Conservation (phyloP, 2,113 vertebrate genomes). For the Speoplatyrhinus poulsoni region DNA sequence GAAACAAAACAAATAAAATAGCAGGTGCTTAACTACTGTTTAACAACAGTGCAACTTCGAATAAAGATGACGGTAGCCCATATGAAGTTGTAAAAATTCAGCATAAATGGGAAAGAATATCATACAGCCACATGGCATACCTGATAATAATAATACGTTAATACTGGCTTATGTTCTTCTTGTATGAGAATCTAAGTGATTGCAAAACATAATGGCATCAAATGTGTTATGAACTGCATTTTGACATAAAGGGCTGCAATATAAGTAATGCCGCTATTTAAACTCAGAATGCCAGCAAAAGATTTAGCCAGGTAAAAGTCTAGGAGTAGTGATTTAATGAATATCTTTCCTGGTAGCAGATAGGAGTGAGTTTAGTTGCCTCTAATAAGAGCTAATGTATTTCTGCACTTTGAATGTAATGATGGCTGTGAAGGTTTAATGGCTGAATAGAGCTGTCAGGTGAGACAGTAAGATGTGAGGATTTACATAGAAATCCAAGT, state of each 20-base stretch:
- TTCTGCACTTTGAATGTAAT: slow-evolving; percentile 57
- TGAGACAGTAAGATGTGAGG: neutral
- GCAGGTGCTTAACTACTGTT: no score
- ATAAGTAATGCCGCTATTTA: neutral
- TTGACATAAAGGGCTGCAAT: neutral
- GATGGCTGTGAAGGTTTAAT: slow-evolving; percentile 33
- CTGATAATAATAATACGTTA: slow-evolving; percentile 24
- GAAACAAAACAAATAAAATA: neutral
- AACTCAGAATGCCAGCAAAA: slow-evolving; percentile 32
- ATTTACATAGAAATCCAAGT: neutral
- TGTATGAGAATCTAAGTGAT: neutral
- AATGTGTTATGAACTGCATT: slow-evolving; percentile 10
- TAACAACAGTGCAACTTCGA: neutral
- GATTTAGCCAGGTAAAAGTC: slow-evolving; percentile 46
- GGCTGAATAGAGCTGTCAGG: slow-evolving; percentile 8
- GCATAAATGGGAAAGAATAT: slow-evolving; percentile 19
- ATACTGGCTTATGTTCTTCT: slow-evolving; percentile 22
- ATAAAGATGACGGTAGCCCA: neutral
- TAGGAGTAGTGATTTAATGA: slow-evolving; percentile 59
- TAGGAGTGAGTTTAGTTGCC: slow-evolving; percentile 51
- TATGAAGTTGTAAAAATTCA: slow-evolving; percentile 22
- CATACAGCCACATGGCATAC: neutral
- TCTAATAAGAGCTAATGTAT: slow-evolving; percentile 59
- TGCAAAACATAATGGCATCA: neutral
- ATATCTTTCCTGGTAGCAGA: slow-evolving; percentile 53